phyloP scores from a whole-genome alignment of 2,113 vertebrate species.

The Thomomys bottae region DNA sequence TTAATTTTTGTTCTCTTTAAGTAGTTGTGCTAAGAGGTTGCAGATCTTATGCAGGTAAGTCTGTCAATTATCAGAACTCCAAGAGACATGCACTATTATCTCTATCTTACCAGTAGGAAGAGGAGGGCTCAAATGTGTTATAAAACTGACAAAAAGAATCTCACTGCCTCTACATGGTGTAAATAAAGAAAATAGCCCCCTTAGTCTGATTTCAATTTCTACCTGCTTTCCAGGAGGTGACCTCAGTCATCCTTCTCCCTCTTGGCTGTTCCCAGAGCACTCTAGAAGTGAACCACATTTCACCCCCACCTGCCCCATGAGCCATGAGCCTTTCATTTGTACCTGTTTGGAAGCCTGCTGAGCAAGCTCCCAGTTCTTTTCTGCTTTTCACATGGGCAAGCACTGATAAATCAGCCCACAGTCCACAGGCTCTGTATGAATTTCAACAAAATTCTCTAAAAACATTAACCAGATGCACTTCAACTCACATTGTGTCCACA shows the following conservation, averaged over 20 bases:
- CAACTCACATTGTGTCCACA: constrained; percentile 58
- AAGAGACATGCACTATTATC: not conserved
- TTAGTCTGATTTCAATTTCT: not conserved
- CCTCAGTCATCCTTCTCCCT: not conserved
- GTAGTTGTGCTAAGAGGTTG: no score
- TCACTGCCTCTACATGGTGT: not conserved
- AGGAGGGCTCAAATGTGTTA: not conserved
- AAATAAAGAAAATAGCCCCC: not conserved
- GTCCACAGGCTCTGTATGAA: constrained; percentile 8
- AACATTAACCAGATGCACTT: constrained; percentile 76
- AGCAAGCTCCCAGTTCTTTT: not conserved
- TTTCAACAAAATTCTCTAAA: constrained; percentile 68
- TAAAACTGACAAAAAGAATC: not conserved
- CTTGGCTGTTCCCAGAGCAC: not conserved
- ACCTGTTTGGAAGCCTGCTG: not conserved
- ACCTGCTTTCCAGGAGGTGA: not conserved
- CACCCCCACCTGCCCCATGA: not conserved
- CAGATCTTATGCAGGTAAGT: not conserved
- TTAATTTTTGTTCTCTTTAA: no score
- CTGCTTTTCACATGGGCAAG: constrained; percentile 9
- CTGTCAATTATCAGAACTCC: not conserved
- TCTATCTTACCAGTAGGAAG: not conserved
- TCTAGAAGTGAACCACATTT: not conserved
- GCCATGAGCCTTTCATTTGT: not conserved
- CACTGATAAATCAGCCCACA: constrained; percentile 44